Base-by-base conservation (phyloP, 2,797 vertebrate species). In the Ispidina lecontei region DNA sequence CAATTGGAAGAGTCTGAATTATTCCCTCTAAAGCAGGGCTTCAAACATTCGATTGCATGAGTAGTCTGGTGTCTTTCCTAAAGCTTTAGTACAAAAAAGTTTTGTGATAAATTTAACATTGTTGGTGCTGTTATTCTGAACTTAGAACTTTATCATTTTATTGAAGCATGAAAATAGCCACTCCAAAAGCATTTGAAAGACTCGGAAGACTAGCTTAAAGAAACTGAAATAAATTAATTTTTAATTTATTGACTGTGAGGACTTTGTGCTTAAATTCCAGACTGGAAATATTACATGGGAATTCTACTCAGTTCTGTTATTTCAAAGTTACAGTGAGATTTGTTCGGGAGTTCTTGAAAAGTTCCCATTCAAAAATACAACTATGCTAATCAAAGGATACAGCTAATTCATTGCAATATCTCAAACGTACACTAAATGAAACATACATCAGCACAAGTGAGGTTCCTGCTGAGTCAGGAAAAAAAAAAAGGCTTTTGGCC, bases 361-460 rank as follows among this genome's bases (percentile, higher is more conserved):
- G 13, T 41, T 65, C 22, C 10, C 33, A 16, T 21, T 47, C 15
- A 56, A 87, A 33, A 73, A 41, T 44, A 39, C 6, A 59, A 49
- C 6, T 21, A 60, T 18, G 25, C 33, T 85, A 79, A 74, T 46
- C 10, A 77, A 54, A 72, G 5, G 9, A 63, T 79, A 79, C 56
- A 19, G 15, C 43, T 47, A 49, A 60, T 35, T 75, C 20, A 37
- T 12, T 62, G 2, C 28, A 23, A 18, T 23, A 58, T 9, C 20
- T 85, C 20, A 84, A 56, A 85, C 51, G 14, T 13, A 35, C 10
- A 46, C 16, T 10, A 3, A 19, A 64, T 29, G 10, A 64, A 18
- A 14, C 29, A 64, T 11, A 26, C 11, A 19, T 26, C 4, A 6
- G 25, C 44, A 51, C 1, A 1, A 58, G 17, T 0, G 1, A 68